Conservation (phyloP, 2,113 vertebrate genomes). For the Telmatochromis sp. region DNA sequence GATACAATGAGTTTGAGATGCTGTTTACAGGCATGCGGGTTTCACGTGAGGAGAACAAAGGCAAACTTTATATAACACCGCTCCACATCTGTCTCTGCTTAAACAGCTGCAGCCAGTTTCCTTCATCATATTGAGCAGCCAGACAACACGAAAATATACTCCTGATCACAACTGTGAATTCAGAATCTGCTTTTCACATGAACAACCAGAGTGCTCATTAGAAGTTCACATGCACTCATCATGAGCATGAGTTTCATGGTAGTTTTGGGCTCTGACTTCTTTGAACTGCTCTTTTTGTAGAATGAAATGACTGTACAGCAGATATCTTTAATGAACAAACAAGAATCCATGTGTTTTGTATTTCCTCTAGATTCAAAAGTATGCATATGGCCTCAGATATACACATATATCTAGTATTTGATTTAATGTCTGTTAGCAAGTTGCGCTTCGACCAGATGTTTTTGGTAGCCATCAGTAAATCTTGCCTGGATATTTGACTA, state of each 20-base stretch:
- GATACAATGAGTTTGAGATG: background rate
- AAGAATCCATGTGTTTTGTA: background rate
- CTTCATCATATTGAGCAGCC: background rate
- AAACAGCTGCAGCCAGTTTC: background rate
- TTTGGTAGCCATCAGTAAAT: background rate
- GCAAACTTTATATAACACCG: background rate
- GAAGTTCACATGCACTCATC: background rate
- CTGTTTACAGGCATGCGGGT: background rate
- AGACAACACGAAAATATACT: background rate
- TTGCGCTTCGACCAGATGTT: background rate
- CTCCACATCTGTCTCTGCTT: background rate
- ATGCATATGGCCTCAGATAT: background rate
- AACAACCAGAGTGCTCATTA: too few relatives aligned
- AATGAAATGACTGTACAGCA: background rate
- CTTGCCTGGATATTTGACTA: background rate
- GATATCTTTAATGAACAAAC: background rate
- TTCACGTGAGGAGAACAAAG: background rate
- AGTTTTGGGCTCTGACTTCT: fast-evolving
- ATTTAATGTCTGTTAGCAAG: background rate
- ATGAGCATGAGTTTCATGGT: background rate
- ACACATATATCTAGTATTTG: background rate
- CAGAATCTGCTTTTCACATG: too few relatives aligned
- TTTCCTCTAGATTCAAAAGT: background rate
- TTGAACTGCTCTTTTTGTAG: background rate
- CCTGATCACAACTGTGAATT: too few relatives aligned